Conservation (phyloP, 2,888 invertebrate species). For the Eupithecia tripunctaria region DNA sequence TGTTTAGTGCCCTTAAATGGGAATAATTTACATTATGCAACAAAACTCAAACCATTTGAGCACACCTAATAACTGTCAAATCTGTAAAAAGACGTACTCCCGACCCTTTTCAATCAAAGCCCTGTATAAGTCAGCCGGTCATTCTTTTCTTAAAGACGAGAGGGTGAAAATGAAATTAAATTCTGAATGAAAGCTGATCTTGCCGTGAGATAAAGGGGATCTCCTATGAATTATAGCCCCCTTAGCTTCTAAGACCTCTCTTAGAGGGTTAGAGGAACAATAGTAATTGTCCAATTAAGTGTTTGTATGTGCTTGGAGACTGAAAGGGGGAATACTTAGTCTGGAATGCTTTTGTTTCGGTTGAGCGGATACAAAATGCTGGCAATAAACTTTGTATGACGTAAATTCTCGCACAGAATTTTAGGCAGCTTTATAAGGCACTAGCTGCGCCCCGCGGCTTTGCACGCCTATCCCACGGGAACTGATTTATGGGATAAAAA, state of each 20-base stretch:
- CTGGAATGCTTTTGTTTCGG: slow-evolving; percentile 17
- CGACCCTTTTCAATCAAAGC: slow-evolving; percentile 63
- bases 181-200: slow-evolving; percentile 81
- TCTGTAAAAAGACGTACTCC: slow-evolving; percentile 58
- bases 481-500: too few relatives aligned
- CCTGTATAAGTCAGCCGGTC: slow-evolving; percentile 74
- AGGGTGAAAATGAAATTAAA: slow-evolving; percentile 84
- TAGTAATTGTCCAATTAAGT: slow-evolving; percentile 83
- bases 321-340: slow-evolving; percentile 52
- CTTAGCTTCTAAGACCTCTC: slow-evolving; percentile 40
- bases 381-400: background rate
- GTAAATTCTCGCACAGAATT: background rate
- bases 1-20: too few relatives aligned
- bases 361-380: background rate
- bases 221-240: slow-evolving; percentile 77
- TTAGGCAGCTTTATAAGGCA: background rate
- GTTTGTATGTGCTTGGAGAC: slow-evolving; percentile 69
- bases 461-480: too few relatives aligned
- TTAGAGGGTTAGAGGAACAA: slow-evolving; percentile 73
- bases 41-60: slow-evolving; percentile 13
- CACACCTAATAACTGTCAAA: slow-evolving; percentile 46
- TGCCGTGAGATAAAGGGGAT: slow-evolving; percentile 75
- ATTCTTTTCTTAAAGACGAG: slow-evolving; percentile 78
- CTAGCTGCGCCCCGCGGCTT: too few relatives aligned
- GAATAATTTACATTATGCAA: too few relatives aligned